Base-by-base conservation (phyloP, 2,888 invertebrate species). In the Choreutis nemorana region DNA sequence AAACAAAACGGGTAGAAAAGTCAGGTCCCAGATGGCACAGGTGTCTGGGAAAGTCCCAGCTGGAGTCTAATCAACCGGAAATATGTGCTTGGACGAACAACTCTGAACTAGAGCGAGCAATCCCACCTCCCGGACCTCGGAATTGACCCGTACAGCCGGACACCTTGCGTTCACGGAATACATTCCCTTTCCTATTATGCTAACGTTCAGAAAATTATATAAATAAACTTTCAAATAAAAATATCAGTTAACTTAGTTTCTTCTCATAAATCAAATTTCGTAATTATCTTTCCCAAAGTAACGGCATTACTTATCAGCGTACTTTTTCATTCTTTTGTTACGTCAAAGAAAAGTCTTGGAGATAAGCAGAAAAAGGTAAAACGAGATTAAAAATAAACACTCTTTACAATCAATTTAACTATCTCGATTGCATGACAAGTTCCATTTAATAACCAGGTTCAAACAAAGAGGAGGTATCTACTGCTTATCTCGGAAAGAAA, bases 21-120 rank as follows among this genome's bases (percentile, higher is more conserved):
- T 65, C 58, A 45, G 44, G 44, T 45, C 47, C 41, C 59, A 60
- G 62, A 55, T 55, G 61, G 62, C 58, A 55, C 68, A 73, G 72
- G 70, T 73, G 73, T 62, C 55, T 55, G 44, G 40, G 52, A 48
- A 52, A 58, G 62, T 64, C 55, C 57, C 57, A 52, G n/a, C n/a
- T 57, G 57, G 52, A 49, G 60, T 70, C 67, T 73, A 75, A 75
- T 77, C 77, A 73, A 70, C 66, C 64, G 71, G 70, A 75, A 75
- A 71, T 64, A 52, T 70, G 67, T 63, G 63, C 66, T 70, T 51
- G 55, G 55, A 50, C 59, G 56, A 49, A 36, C 39, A 15, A 13
- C 22, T 10, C 23, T 21, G 39, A 35, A 39, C 48, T 45, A 47
- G 40, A 42, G 35, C 35, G 35, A 38, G 40, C 42, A 45, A 35